Evolutionary conservation across 2,888 invertebrate species (phyloP).

Genomic region (Drosophila stalkeri): DNA sequence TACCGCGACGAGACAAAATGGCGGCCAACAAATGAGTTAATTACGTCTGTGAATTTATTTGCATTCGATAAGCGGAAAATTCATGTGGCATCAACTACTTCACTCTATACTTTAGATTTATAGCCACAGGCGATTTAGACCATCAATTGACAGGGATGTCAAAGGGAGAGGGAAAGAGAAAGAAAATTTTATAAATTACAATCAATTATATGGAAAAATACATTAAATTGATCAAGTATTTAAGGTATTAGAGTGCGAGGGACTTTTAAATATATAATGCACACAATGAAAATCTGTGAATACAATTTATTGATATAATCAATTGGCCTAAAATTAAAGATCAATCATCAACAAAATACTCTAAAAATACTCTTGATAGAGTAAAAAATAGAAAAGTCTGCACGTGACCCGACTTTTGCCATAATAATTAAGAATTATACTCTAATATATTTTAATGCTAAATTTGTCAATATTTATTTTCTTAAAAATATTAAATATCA

Average conservation of each 20-base stretch:
- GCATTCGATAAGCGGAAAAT: constrained; percentile 23
- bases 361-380: no score
- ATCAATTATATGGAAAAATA: not conserved
- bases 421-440: no score
- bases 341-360: no score
- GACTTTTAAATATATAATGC: not conserved
- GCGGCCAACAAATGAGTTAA: constrained; percentile 51
- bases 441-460: no score
- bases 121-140: not conserved
- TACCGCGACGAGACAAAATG: constrained; percentile 62
- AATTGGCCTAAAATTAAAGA: no score
- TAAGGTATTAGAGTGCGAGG: not conserved
- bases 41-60: constrained; percentile 25
- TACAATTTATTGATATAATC: not conserved
- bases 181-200: not conserved
- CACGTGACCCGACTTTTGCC: no score
- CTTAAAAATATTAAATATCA: no score
- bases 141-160: constrained; percentile 1
- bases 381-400: no score
- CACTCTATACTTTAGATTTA: not conserved
- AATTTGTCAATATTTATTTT: no score
- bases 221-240: not conserved
- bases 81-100: constrained; percentile 11
- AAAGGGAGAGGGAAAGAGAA: not conserved
- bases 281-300: no score